phyloP scores from a whole-genome alignment of 2,888 invertebrate genomes.

The Rhopalosiphum nymphaeae region DNA sequence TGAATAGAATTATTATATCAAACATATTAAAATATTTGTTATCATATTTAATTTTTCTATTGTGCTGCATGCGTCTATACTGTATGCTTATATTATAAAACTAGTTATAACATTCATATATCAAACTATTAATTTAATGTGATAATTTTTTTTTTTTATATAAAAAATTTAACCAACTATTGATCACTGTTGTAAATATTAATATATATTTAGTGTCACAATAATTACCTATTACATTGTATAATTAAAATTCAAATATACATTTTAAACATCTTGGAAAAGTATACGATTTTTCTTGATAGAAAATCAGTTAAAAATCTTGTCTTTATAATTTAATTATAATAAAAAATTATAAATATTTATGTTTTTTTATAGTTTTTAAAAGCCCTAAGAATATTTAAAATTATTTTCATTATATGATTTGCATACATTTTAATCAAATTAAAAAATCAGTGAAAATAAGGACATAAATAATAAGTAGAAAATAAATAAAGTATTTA shows the following conservation, averaged over 20 bases:
- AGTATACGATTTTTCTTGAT: no score
- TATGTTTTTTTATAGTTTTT: background rate
- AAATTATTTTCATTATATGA: background rate
- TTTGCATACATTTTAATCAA: background rate
- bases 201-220: no score
- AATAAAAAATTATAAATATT: no score
- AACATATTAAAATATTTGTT: background rate
- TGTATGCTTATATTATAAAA: background rate
- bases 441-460: background rate
- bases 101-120: background rate
- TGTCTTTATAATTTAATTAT: no score
- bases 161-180: background rate
- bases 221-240: no score
- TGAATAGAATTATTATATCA: background rate
- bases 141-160: background rate
- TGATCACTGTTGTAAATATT: no score
- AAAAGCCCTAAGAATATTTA: background rate
- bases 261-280: no score
- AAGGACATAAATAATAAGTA: background rate
- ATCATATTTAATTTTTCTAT: background rate
- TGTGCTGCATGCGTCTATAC: background rate
- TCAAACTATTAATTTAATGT: background rate
- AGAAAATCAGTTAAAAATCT: no score
- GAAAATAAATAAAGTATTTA: background rate
- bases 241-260: background rate